Conservation (phyloP, 2,888 invertebrate genomes). For the Rhorus exstirpatorius region DNA sequence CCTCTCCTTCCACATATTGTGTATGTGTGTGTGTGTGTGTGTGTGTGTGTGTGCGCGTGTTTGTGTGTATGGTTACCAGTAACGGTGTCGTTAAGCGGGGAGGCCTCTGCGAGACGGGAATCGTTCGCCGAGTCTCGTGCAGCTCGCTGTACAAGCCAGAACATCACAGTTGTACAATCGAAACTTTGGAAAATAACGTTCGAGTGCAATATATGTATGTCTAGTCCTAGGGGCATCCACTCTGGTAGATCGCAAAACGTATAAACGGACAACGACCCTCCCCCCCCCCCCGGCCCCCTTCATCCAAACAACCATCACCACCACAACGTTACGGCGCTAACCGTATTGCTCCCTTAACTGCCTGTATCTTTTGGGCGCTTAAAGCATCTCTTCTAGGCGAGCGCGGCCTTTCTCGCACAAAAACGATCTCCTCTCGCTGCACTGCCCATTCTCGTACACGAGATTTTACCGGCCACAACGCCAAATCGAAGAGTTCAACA, state of each 20-base stretch:
- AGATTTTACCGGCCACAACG: not conserved
- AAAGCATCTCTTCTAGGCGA: slow-evolving; percentile 25
- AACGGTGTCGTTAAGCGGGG: slow-evolving; percentile 66
- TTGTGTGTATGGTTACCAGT: slow-evolving; percentile 32
- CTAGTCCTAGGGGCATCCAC: slow-evolving; percentile 40
- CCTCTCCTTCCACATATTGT: slow-evolving; percentile 20
- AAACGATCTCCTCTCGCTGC: slow-evolving; percentile 21
- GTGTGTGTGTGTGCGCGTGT: slow-evolving; percentile 16
- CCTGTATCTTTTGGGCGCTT: slow-evolving; percentile 58
- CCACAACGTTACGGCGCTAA: slow-evolving; percentile 50
- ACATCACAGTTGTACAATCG: slow-evolving; percentile 77
- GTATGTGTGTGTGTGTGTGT: slow-evolving; percentile 1
- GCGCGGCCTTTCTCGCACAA: not conserved
- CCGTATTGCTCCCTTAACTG: slow-evolving; percentile 68
- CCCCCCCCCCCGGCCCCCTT: not conserved
- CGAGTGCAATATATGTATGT: slow-evolving; percentile 13
- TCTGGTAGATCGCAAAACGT: slow-evolving; percentile 23
- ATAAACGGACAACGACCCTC: slow-evolving; percentile 51
- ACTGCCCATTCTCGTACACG: not conserved
- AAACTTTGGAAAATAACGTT: slow-evolving; percentile 79
- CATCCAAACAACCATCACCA: slow-evolving; percentile 48
- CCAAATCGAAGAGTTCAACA: slow-evolving; percentile 49
- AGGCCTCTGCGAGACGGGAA: slow-evolving; percentile 57
- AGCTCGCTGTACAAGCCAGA: slow-evolving; percentile 41
- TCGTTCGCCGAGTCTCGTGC: slow-evolving; percentile 60